Conservation (phyloP, 2,797 vertebrate species). For the Enteromius paludinosus region DNA sequence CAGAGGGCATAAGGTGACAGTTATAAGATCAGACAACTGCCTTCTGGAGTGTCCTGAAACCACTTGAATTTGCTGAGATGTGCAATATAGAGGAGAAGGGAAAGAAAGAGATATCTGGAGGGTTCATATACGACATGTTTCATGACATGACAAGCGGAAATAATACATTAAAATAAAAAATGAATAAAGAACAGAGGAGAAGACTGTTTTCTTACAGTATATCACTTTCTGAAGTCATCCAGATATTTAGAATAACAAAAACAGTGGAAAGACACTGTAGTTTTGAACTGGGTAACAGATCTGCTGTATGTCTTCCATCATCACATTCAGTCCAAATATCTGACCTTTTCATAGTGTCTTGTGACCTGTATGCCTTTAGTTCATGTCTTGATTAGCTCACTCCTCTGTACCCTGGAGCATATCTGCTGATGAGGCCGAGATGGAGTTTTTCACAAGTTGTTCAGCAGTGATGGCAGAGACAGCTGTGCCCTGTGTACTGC, state of each 20-base stretch:
- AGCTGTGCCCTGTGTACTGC: slow-evolving; percentile 5
- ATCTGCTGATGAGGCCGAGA: background rate
- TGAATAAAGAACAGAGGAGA: background rate
- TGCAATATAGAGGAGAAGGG: background rate
- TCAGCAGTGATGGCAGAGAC: slow-evolving; percentile 23
- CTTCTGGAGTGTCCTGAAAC: slow-evolving; percentile 17
- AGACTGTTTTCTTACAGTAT: background rate
- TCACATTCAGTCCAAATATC: slow-evolving; percentile 5
- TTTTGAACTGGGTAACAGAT: slow-evolving; percentile 1
- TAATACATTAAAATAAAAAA: background rate
- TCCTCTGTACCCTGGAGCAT: background rate
- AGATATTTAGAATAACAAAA: slow-evolving; percentile 19
- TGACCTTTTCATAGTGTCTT: slow-evolving; percentile 36
- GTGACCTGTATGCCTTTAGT: slow-evolving; percentile 1
- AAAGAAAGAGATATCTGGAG: slow-evolving; percentile 9
- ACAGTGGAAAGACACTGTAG: background rate
- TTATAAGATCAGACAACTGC: slow-evolving; percentile 28
- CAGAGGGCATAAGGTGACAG: slow-evolving; percentile 8
- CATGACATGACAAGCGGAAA: background rate
- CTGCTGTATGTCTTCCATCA: slow-evolving; percentile 2
- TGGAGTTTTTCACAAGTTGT: slow-evolving; percentile 11
- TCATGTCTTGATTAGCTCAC: slow-evolving; percentile 3
- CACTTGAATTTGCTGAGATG: slow-evolving; percentile 23
- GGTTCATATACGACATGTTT: background rate
- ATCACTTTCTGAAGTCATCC: background rate